Evolutionary conservation across 1,140 invertebrate genomes (phyloP).

Genomic region (Tribolium castaneum): DNA sequence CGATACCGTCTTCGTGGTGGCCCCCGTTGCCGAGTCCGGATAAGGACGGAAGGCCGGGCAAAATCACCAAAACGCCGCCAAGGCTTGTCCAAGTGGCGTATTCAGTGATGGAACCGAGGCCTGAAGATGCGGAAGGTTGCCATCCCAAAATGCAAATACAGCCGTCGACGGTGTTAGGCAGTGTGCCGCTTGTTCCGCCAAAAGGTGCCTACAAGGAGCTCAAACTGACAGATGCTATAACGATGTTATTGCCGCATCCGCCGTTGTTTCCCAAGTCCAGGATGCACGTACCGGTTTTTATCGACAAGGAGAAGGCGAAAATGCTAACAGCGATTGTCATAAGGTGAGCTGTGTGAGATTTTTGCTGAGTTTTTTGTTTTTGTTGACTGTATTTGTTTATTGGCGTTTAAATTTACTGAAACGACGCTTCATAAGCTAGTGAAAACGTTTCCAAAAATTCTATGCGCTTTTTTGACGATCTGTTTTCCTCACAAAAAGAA

Average conservation of each 20-base stretch:
- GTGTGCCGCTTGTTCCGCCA: conserved; percentile 78
- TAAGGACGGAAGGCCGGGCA: conserved; percentile 68
- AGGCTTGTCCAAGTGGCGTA: conserved; percentile 83
- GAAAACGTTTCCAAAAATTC: too few relatives aligned
- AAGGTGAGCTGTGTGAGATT: conserved; percentile 68
- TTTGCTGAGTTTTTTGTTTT: too few relatives aligned
- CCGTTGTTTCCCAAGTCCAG: conserved; percentile 89
- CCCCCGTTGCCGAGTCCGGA: conserved; percentile 74
- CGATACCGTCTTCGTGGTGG: conserved; percentile 90
- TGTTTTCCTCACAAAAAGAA: too few relatives aligned
- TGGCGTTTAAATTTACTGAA: too few relatives aligned
- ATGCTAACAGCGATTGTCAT: conserved; percentile 83
- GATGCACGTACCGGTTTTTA: conserved; percentile 86
- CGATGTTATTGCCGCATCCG: conserved; percentile 87
- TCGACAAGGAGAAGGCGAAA: conserved; percentile 74
- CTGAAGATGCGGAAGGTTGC: conserved; percentile 74
- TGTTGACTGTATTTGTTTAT: too few relatives aligned
- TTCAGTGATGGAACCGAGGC: conserved; percentile 82
- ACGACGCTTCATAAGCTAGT: too few relatives aligned
- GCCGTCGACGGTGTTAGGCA: conserved; percentile 77
- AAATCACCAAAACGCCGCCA: conserved; percentile 72
- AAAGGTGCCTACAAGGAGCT: conserved; percentile 85
- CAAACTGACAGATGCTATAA: conserved; percentile 80
- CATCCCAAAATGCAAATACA: conserved; percentile 82
- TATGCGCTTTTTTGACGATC: too few relatives aligned